Conservation (phyloP, 2,113 vertebrate species). For the Physeter macrocephalus region DNA sequence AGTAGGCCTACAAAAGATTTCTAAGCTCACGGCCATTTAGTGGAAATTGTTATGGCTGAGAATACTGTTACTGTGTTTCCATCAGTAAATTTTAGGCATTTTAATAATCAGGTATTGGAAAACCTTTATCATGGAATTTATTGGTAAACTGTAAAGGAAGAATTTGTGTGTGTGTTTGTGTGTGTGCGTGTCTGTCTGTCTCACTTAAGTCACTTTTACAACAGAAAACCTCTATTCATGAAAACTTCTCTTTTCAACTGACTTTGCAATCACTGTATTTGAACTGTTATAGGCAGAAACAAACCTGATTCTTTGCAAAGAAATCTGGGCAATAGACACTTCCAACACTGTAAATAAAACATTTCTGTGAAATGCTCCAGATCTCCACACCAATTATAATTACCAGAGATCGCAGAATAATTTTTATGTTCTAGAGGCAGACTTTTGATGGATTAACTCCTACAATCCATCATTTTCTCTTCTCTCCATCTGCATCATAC, state of each 20-base stretch:
- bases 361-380: slow-evolving; percentile 37
- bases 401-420: slow-evolving; percentile 31
- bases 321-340: background rate
- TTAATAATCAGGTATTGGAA: background rate
- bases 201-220: background rate
- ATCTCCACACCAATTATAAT: background rate
- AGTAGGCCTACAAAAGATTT: background rate
- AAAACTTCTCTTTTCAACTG: background rate
- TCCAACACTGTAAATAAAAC: slow-evolving; percentile 34
- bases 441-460: slow-evolving; percentile 53
- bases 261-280: slow-evolving; percentile 3
- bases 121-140: background rate
- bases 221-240: background rate
- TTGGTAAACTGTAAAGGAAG: background rate
- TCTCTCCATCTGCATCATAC: slow-evolving; percentile 1
- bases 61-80: background rate
- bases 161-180: background rate
- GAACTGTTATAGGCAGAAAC: background rate
- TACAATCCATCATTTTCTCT: slow-evolving; percentile 51
- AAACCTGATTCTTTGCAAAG: background rate
- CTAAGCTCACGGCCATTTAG: background rate
- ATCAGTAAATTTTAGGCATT: background rate
- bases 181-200: rapidly evolving
- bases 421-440: slow-evolving; percentile 23
- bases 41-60: background rate